Base-by-base conservation (phyloP, 2,113 vertebrate genomes). In the Castor canadensis region DNA sequence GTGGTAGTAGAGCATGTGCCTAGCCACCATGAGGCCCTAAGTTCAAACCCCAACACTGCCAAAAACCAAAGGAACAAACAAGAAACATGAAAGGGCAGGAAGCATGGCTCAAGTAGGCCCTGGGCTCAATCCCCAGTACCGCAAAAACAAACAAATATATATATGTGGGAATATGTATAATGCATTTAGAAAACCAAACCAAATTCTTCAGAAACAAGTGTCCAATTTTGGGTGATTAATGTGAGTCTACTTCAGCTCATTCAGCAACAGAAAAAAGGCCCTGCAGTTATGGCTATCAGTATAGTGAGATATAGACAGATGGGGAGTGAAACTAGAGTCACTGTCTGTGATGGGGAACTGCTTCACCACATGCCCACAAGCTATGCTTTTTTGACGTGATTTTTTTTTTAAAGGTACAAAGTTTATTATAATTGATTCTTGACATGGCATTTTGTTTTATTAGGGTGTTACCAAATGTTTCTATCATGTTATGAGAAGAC, bases 181-280 rank as follows among this genome's bases (percentile, higher is more conserved):
- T 58, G 67, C 43, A 58, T 79, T 94, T 81, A 93, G 67, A 91
- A 64, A 88, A 76, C 19, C 20, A 80, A 95, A 75, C 30, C 66
- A 49, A 35, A 73, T 79, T 16, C 56, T 86, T 47, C n/a, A 82
- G 77, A 86, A 87, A 86, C 5, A 80, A 95, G 49, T 49, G 28
- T 58, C 11, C 9, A n/a, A 62, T 75, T 75, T 28, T 56, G 58
- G 54, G 30, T 87, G 77, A 52, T 17, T 87, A 73, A 38, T 35
- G 20, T 56, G 64, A 7, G 81, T 35, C 22, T 12, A 66, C 32
- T 77, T 52, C 52, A n/a, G 8, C 67, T 66, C 52, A 66, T 64
- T 93, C 79, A 66, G 0, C 4, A 47, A 67, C 45, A 2, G 15
- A 84, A 83, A 82, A 45, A 83, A 86, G 86, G 77, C 24, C 10